Conservation (phyloP, 2,888 invertebrate genomes). For the Melanargia galathea region DNA sequence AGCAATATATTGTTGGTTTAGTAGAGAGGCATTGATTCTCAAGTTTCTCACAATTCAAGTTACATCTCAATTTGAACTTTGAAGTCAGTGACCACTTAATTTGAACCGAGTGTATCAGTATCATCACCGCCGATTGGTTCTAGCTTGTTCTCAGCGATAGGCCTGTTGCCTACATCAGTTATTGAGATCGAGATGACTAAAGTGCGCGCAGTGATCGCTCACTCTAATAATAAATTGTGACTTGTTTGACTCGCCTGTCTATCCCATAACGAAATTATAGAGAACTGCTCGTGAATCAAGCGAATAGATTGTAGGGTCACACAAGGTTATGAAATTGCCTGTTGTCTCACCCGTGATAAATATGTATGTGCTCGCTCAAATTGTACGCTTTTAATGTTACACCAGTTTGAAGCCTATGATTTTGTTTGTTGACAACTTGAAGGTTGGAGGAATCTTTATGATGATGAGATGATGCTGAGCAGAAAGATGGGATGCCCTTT, state of each 20-base stretch:
- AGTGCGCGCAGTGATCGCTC: slow-evolving; percentile 30
- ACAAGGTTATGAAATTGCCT: slow-evolving; percentile 46
- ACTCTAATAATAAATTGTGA: slow-evolving; percentile 40
- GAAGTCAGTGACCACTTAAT: neutral
- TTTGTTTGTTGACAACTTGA: neutral
- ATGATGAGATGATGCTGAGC: neutral
- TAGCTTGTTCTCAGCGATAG: neutral
- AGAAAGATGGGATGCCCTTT: neutral
- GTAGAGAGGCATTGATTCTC: too few species aligned
- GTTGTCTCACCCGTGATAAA: slow-evolving; percentile 41
- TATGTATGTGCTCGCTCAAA: slow-evolving; percentile 27
- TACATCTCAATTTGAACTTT: neutral
- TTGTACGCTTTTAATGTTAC: slow-evolving; percentile 21
- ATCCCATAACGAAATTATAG: slow-evolving; percentile 35
- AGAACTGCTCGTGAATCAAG: slow-evolving; percentile 39
- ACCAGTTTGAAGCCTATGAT: neutral
- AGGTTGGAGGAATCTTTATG: neutral
- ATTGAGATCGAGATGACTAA: slow-evolving; percentile 20
- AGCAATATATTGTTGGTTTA: too few species aligned
- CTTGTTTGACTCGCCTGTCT: slow-evolving; percentile 32
- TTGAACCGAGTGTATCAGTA: neutral
- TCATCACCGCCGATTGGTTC: slow-evolving; percentile 5
- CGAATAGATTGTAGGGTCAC: slow-evolving; percentile 42
- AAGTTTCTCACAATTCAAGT: too few species aligned
- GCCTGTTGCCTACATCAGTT: slow-evolving; percentile 20